Evolutionary conservation across 2,888 invertebrate genomes (phyloP).

Genomic region (Bruchidius siliquastri): DNA sequence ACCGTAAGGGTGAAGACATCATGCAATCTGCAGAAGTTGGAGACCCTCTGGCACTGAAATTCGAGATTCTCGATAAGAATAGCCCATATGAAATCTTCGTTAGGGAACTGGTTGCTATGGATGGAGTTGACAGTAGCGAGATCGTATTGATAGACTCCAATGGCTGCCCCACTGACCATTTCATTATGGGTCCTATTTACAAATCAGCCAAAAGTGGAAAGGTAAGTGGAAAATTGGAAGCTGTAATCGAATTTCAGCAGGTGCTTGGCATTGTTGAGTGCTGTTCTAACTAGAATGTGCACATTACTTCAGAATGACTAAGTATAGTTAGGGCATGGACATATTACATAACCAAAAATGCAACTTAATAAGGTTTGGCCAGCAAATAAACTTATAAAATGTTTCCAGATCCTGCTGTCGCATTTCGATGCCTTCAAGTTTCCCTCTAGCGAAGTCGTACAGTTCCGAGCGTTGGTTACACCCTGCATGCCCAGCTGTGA

Average conservation of each 20-base stretch:
- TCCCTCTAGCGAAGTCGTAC: slow-evolving; percentile 90
- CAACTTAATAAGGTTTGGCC: no score
- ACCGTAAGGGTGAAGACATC: slow-evolving; percentile 76
- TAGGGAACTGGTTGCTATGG: slow-evolving; percentile 89
- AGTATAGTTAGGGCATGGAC: no score
- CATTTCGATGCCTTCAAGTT: slow-evolving; percentile 96
- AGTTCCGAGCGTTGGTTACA: slow-evolving; percentile 91
- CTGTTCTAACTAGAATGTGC: no score
- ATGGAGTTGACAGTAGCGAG: slow-evolving; percentile 88
- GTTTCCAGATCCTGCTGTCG: slow-evolving; percentile 71
- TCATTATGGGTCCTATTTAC: slow-evolving; percentile 89
- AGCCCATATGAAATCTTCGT: slow-evolving; percentile 95
- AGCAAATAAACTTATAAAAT: no score
- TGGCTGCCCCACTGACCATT: slow-evolving; percentile 90
- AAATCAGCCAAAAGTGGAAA: slow-evolving; percentile 76
- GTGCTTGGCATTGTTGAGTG: no score
- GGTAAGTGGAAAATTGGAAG: slow-evolving; percentile 51
- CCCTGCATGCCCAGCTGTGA: slow-evolving; percentile 92
- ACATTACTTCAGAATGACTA: no score
- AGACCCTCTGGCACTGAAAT: slow-evolving; percentile 84
- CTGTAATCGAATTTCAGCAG: no score
- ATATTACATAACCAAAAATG: no score
- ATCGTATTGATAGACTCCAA: slow-evolving; percentile 86
- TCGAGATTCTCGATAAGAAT: slow-evolving; percentile 88
- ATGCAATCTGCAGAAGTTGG: slow-evolving; percentile 88